A percentile compares a stretch with the other conserved stretches of the same genome.
Evolutionary conservation across 2,113 vertebrate genomes (phyloP).

Genomic region (Hemiprocne comata): DNA sequence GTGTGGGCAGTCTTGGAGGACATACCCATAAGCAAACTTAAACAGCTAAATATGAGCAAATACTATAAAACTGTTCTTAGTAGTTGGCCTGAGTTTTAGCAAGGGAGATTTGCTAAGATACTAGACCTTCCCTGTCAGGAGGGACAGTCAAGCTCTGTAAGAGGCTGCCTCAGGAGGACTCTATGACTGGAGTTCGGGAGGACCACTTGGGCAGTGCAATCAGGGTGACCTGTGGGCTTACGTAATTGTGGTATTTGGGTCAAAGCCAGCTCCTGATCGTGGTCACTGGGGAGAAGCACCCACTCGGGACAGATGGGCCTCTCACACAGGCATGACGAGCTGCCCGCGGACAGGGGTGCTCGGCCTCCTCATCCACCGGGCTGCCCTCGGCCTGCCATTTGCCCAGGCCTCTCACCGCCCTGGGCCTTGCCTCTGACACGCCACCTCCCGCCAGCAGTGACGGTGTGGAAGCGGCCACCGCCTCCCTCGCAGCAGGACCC

Average conservation of each 20-base stretch:
- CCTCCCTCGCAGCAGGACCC: neutral
- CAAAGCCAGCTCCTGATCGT: too few relatives aligned
- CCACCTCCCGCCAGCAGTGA: too few relatives aligned
- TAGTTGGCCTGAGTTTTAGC: neutral
- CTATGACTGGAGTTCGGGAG: too few relatives aligned
- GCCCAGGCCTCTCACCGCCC: neutral
- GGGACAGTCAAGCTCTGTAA: neutral
- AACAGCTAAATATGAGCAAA: fast-evolving
- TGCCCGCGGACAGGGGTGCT: neutral
- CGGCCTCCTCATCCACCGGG: neutral
- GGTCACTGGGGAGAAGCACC: neutral
- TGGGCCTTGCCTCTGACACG: neutral
- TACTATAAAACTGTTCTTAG: neutral
- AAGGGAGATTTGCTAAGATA: too few relatives aligned
- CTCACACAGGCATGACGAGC: neutral
- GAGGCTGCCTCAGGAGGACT: too few relatives aligned
- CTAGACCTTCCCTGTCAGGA: neutral
- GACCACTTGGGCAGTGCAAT: fast-evolving
- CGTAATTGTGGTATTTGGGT: fast-evolving
- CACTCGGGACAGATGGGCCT: neutral
- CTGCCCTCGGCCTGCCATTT: too few relatives aligned
- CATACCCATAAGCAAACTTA: neutral
- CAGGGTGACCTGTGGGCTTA: too few relatives aligned
- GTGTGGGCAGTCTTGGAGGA: neutral
- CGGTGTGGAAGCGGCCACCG: too few relatives aligned